Evolutionary conservation across 2,888 invertebrate species (phyloP).

Genomic region (Urechis unicinctus): DNA sequence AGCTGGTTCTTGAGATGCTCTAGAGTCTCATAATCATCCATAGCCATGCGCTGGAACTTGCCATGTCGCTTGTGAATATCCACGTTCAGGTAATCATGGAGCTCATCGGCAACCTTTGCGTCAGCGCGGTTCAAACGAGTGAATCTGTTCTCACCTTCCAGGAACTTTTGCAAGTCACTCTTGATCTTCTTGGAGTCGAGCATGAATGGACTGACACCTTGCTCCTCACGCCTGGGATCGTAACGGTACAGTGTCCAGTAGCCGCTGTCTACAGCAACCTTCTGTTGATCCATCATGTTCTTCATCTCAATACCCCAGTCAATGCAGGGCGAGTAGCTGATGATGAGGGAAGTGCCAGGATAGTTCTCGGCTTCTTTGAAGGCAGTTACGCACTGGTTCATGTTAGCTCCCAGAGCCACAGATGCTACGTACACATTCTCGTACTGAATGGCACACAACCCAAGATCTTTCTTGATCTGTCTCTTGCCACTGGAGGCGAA

Average conservation of each 20-base stretch:
- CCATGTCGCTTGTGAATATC: slow-evolving; percentile 10
- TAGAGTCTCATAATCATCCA: slow-evolving; percentile 23
- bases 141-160: slow-evolving; percentile 21
- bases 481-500: slow-evolving; percentile 22
- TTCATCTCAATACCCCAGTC: slow-evolving; percentile 27
- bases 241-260: slow-evolving; percentile 25
- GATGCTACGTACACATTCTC: slow-evolving; percentile 25
- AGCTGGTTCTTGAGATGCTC: slow-evolving; percentile 21
- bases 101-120: slow-evolving; percentile 10
- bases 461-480: slow-evolving; percentile 23
- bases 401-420: slow-evolving; percentile 23
- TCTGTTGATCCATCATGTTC: slow-evolving; percentile 24
- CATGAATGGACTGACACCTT: slow-evolving; percentile 17
- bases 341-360: slow-evolving; percentile 21
- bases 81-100: slow-evolving; percentile 12
- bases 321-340: slow-evolving; percentile 25
- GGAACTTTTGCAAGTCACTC: slow-evolving; percentile 13
- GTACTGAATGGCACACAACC: slow-evolving; percentile 24
- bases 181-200: slow-evolving; percentile 22
- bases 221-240: slow-evolving; percentile 12
- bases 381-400: slow-evolving; percentile 23
- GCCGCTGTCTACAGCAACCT: slow-evolving; percentile 22
- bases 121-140: slow-evolving; percentile 16
- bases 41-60: slow-evolving; percentile 16
- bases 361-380: slow-evolving; percentile 25